These are phyloP conservation scores for Peromyscus leucopus DNA, from an alignment of 2,113 vertebrate species.

Conservation along the genomic window DNA sequence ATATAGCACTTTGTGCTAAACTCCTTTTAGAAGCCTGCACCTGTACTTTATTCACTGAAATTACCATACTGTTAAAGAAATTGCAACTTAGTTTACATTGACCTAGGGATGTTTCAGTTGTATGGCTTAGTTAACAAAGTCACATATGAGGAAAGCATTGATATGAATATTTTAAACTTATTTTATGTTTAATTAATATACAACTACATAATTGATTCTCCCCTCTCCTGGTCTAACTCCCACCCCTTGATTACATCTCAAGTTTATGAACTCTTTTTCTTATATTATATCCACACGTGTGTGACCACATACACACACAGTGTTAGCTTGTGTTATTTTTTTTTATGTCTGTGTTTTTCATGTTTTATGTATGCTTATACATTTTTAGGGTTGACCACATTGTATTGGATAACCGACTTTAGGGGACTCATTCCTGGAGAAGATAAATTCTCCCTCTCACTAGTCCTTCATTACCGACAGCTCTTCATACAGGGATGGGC, in stretches of 20 bases:
- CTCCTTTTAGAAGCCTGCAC: too few relatives aligned
- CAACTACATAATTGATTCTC: neutral
- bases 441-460: neutral
- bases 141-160: neutral
- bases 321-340: neutral
- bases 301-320: neutral
- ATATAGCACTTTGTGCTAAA: neutral
- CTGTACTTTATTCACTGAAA: neutral
- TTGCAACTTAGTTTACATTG: neutral
- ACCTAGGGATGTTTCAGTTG: neutral
- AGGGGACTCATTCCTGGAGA: accelerated
- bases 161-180: neutral
- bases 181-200: neutral
- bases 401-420: neutral
- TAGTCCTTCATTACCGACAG: neutral
- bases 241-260: neutral
- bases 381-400: neutral
- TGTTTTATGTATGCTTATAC: neutral
- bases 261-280: neutral
- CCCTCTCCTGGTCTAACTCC: neutral
- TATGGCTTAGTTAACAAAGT: neutral
- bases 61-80: too few relatives aligned
- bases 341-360: neutral
- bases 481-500: too few relatives aligned
- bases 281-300: neutral